phyloP scores from a whole-genome alignment of 1,140 invertebrate species.

The Cyphomyrmex costatus region DNA sequence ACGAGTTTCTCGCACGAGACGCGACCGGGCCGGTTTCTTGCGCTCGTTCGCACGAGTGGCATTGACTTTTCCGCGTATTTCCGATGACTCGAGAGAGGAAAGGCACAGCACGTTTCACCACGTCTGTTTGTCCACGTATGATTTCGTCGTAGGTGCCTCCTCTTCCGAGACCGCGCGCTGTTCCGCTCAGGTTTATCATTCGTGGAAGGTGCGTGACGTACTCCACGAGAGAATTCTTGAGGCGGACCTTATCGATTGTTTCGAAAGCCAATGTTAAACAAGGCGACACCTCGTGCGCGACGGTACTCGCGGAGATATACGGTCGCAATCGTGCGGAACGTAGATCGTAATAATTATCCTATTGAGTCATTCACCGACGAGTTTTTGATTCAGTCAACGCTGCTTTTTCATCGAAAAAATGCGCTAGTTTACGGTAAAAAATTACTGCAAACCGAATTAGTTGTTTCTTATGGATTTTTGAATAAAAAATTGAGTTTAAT shows the following conservation, averaged over 20 bases:
- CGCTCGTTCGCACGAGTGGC: not conserved
- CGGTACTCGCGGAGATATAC: not conserved
- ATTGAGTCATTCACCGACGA: slow-evolving; percentile 5
- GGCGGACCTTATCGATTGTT: slow-evolving; percentile 71
- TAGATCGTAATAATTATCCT: slow-evolving; percentile 19
- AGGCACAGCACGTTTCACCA: not conserved
- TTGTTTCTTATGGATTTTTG: too few relatives aligned
- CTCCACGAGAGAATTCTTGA: slow-evolving; percentile 64
- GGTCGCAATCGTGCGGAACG: slow-evolving; percentile 31
- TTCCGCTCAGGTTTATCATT: slow-evolving; percentile 66
- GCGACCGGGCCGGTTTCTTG: not conserved
- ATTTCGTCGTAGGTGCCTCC: slow-evolving; percentile 54
- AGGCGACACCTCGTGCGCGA: not conserved
- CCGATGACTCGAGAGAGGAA: slow-evolving; percentile 33
- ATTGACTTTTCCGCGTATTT: slow-evolving; percentile 56
- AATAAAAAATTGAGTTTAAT: too few relatives aligned
- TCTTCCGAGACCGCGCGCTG: slow-evolving; percentile 24
- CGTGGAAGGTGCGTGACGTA: slow-evolving; percentile 75
- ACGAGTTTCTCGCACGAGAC: not conserved
- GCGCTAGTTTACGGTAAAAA: too few relatives aligned
- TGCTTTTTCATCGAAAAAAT: not conserved
- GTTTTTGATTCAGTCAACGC: not conserved
- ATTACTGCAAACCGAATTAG: too few relatives aligned
- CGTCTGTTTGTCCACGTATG: slow-evolving; percentile 40
- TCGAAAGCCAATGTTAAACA: slow-evolving; percentile 60